Conservation (phyloP, 2,888 invertebrate species). For the Tipula helvola region DNA sequence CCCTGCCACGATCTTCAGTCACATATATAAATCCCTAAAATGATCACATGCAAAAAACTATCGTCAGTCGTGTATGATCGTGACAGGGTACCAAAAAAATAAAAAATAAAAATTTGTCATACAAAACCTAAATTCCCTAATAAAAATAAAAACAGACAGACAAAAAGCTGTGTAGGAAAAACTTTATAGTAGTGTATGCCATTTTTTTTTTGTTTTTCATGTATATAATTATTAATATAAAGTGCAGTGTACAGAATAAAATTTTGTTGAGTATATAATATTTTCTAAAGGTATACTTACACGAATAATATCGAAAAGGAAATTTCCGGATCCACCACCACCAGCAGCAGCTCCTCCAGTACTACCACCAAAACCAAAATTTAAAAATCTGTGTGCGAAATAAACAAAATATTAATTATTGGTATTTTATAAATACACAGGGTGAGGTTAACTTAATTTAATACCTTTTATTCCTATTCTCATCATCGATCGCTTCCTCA, state of each 20-base stretch:
- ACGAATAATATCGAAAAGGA: conserved; percentile 79
- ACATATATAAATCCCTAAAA: neutral
- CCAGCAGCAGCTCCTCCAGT: conserved; percentile 32
- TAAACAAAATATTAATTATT: neutral
- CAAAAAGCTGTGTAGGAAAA: neutral
- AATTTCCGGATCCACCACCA: conserved; percentile 70
- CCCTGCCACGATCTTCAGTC: neutral
- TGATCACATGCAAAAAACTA: neutral
- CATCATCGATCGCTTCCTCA: conserved; percentile 57
- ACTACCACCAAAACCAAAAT: conserved; percentile 45
- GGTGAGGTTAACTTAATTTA: neutral
- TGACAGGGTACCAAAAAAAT: neutral
- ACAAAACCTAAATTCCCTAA: neutral
- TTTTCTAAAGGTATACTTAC: conserved; percentile 42
- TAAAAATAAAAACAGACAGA: neutral
- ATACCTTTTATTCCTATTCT: conserved; percentile 67
- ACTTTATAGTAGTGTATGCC: neutral
- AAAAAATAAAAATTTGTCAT: neutral
- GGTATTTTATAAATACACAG: neutral
- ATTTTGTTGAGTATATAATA: neutral
- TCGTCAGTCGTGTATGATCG: neutral
- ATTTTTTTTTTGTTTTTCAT: neutral
- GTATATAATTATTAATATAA: neutral
- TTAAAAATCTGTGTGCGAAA: conserved; percentile 41
- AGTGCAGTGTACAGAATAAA: neutral